phyloP scores from a whole-genome alignment of 2,888 invertebrate species.

The Apamea monoglypha region DNA sequence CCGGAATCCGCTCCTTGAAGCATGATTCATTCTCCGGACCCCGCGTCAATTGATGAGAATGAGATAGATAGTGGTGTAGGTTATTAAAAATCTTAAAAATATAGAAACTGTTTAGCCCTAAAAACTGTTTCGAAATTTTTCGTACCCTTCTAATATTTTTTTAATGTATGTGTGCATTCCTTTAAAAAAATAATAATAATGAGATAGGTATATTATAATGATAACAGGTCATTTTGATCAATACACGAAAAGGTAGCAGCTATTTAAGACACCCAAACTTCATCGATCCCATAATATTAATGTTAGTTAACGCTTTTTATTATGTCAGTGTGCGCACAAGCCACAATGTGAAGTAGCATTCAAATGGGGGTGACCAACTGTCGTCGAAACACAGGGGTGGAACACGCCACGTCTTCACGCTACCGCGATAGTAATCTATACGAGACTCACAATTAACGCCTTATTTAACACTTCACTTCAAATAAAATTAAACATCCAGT shows the following conservation, averaged over 20 bases:
- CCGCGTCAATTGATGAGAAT: conserved; percentile 83
- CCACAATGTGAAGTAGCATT: conserved; percentile 89
- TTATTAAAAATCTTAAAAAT: conserved; percentile 27
- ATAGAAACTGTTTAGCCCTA: background rate
- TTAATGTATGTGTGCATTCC: background rate
- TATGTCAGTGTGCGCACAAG: conserved; percentile 86
- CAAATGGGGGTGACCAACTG: conserved; percentile 90
- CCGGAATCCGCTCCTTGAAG: conserved; percentile 89
- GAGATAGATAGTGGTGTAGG: conserved; percentile 77
- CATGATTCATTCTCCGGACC: conserved; percentile 88
- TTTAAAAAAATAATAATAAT: background rate
- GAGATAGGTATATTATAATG: too few species aligned
- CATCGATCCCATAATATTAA: conserved; percentile 79
- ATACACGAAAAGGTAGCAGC: conserved; percentile 11
- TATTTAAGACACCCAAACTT: conserved; percentile 45
- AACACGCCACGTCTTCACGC: conserved; percentile 86
- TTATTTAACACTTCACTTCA: conserved; percentile 84
- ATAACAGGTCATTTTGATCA: conserved; percentile 2
- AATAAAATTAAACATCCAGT: conserved; percentile 69
- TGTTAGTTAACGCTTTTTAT: conserved; percentile 82
- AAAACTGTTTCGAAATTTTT: background rate
- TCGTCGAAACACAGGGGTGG: conserved; percentile 87
- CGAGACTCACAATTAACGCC: conserved; percentile 85
- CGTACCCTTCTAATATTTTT: background rate
- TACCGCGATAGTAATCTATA: conserved; percentile 88